Base-by-base conservation (phyloP, 2,888 invertebrate species). In the Agrilus cyanescens region DNA sequence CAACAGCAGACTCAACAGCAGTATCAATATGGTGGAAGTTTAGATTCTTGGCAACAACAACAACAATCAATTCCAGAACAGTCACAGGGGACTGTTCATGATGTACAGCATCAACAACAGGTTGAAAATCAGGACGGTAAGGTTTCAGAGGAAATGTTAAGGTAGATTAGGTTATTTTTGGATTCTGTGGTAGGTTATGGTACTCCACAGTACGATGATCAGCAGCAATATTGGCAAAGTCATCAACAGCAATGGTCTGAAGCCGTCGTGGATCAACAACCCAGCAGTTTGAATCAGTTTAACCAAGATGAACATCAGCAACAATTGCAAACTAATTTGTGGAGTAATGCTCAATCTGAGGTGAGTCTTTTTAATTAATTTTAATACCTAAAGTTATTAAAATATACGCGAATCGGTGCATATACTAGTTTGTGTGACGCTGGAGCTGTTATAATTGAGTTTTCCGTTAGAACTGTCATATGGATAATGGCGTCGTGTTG, bases 301-400 rank as follows among this genome's bases (percentile, higher is more conserved):
- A 41, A 53, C 49, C 55, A 57, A 39, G 49, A 45, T 31, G 40
- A 18, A 13, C 38, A 45, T 18, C 46, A 55, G 16, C 57, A 59
- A 41, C 54, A 56, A 25, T 8, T 25, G 44, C 59, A 57, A 47
- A 58, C 47, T 48, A 57, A 61, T 43, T 62, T 62, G 50, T 60
- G 61, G 52, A 54, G 54, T 50, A 56, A 55, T 51, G 56, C 62
- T 62, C 59, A 59, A 44, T 46, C 53, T 50, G 65, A 67, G 66
- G 67, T 67, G 58, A 52, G 57, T 46, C n/a, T 20, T 35, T 38
- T 37, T 40, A 38, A 38, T 33, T 40, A 41, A 33, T 41, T 41
- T 10, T 25, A 25, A 20, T 25, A 25, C 4, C n/a, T n/a, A n/a
- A n/a, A n/a, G n/a, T n/a, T n/a, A n/a, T n/a, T n/a, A n/a, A n/a